Conservation (phyloP, 1,140 invertebrate species). For the Sitophilus oryzae region DNA sequence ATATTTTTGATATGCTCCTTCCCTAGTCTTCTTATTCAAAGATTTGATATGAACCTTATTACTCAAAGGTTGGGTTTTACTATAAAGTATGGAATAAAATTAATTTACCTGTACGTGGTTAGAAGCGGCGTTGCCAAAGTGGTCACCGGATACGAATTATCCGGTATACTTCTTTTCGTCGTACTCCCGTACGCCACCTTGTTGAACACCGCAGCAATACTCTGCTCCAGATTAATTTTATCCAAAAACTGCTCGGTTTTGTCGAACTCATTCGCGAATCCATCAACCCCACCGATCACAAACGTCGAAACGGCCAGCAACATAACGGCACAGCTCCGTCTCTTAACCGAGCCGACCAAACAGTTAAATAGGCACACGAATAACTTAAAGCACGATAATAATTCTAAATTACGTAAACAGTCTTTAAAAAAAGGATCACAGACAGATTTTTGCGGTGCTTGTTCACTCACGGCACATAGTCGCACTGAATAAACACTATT, state of each 20-base stretch:
- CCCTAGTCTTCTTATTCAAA: too few species aligned
- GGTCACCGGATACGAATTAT: slow-evolving; percentile 55
- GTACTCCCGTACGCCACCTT: slow-evolving; percentile 63
- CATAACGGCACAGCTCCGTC: slow-evolving; percentile 7
- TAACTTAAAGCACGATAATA: slow-evolving; percentile 21
- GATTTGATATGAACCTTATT: too few species aligned
- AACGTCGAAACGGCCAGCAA: slow-evolving; percentile 10
- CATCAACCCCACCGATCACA: slow-evolving; percentile 12
- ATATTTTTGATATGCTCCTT: too few species aligned
- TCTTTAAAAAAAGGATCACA: slow-evolving; percentile 26
- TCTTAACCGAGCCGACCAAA: slow-evolving; percentile 10
- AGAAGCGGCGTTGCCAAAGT: slow-evolving; percentile 56
- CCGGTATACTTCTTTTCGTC: slow-evolving; percentile 59
- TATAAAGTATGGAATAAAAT: background rate
- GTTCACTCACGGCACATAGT: background rate
- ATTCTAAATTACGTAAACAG: slow-evolving; percentile 15
- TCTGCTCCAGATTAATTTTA: slow-evolving; percentile 52
- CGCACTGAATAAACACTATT: background rate
- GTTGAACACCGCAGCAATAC: slow-evolving; percentile 59
- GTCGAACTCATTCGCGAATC: slow-evolving; percentile 38
- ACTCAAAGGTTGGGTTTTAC: too few species aligned
- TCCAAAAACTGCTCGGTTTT: slow-evolving; percentile 39
- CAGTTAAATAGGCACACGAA: slow-evolving; percentile 25
- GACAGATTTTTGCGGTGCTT: slow-evolving; percentile 20
- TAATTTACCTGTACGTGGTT: slow-evolving; percentile 46